These are phyloP conservation scores for Zaprionus vittiger DNA, from an alignment of 1,140 invertebrate genomes.

Conservation along the genomic window DNA sequence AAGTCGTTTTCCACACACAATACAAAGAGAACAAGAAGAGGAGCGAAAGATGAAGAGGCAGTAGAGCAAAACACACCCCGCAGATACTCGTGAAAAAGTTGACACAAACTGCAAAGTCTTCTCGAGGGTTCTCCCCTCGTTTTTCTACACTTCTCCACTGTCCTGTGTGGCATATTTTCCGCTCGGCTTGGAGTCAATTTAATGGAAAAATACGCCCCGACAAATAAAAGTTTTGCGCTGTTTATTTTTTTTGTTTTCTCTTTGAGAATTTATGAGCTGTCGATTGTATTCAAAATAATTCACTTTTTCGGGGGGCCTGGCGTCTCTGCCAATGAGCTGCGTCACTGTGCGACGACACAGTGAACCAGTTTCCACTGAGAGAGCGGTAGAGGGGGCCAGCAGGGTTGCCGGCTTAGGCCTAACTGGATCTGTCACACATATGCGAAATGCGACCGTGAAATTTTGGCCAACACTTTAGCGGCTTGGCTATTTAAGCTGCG, in stretches of 20 bases:
- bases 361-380: slow-evolving; percentile 1
- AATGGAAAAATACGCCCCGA: slow-evolving; percentile 75
- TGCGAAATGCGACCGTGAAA: slow-evolving; percentile 62
- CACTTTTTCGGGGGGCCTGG: slow-evolving; percentile 37
- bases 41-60: slow-evolving; percentile 6
- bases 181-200: slow-evolving; percentile 80
- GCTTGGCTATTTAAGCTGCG: slow-evolving; percentile 63
- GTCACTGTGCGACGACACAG: slow-evolving; percentile 1
- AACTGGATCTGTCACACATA: slow-evolving; percentile 70
- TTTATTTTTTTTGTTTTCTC: slow-evolving; percentile 34
- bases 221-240: slow-evolving; percentile 72
- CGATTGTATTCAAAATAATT: slow-evolving; percentile 80
- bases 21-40: background rate
- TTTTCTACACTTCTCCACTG: background rate
- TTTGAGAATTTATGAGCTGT: slow-evolving; percentile 76
- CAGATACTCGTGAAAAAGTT: slow-evolving; percentile 52
- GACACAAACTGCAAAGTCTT: slow-evolving; percentile 47
- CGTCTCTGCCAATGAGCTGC: background rate
- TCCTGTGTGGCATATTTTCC: slow-evolving; percentile 62
- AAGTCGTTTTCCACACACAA: slow-evolving; percentile 48
- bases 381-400: background rate
- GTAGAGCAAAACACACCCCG: slow-evolving; percentile 38
- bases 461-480: slow-evolving; percentile 52
- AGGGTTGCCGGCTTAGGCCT: slow-evolving; percentile 65
- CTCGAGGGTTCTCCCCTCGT: background rate